Percentiles rank a stretch among this genome's conserved stretches.
These are phyloP conservation scores for Iguana delicatissima DNA, from an alignment of 2,797 vertebrate species.

Conservation along the genomic window DNA sequence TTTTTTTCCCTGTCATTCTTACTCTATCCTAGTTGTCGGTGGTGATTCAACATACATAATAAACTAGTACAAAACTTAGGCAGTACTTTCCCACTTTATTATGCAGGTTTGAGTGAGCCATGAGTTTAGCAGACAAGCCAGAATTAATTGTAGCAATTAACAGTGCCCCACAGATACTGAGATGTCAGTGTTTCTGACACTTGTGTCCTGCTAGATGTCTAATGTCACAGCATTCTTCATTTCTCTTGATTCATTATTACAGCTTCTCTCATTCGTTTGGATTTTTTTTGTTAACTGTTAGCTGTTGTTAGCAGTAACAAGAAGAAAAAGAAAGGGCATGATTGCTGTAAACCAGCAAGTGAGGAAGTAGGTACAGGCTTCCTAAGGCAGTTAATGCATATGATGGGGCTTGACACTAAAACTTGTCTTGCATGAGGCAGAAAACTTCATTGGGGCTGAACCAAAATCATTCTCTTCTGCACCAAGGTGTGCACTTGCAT, in stretches of 20 bases:
- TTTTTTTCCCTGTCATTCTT: background rate
- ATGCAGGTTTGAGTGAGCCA: slow-evolving; percentile 17
- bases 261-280: background rate
- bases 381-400: background rate
- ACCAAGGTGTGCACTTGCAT: background rate
- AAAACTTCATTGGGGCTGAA: background rate
- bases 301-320: background rate
- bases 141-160: slow-evolving; percentile 73
- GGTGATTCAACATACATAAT: background rate
- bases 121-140: slow-evolving; percentile 52
- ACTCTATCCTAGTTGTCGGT: slow-evolving; percentile 40
- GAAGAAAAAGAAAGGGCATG: background rate
- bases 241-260: slow-evolving; percentile 36
- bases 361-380: background rate
- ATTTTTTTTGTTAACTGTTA: background rate
- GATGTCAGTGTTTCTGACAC: slow-evolving; percentile 40
- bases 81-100: background rate
- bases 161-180: slow-evolving; percentile 55
- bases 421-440: background rate
- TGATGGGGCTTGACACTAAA: background rate
- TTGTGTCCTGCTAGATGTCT: slow-evolving; percentile 33
- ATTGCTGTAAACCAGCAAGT: background rate
- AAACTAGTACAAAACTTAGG: slow-evolving; percentile 7
- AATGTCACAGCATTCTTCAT: slow-evolving; percentile 21
- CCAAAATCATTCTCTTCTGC: background rate